Conservation (phyloP, 2,113 vertebrate species). For the Setophaga coronata region DNA sequence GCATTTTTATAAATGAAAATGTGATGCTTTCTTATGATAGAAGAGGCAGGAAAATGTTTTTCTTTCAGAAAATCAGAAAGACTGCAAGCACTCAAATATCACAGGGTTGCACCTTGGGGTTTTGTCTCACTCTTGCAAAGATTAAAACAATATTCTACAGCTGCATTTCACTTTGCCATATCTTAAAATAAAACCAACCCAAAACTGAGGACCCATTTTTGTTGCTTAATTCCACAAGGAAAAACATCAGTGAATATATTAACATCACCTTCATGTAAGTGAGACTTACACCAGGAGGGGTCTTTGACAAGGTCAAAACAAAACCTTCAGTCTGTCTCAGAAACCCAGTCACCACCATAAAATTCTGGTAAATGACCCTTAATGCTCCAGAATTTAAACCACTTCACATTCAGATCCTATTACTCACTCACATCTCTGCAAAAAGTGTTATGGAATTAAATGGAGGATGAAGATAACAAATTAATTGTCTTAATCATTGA, state of each 20-base stretch:
- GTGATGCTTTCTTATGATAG: neutral
- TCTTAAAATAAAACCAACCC: neutral
- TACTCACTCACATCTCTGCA: neutral
- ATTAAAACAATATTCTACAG: neutral
- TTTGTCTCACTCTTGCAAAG: neutral
- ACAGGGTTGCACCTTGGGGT: neutral
- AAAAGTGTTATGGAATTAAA: neutral
- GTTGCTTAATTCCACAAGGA: neutral
- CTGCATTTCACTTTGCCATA: neutral
- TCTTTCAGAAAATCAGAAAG: neutral
- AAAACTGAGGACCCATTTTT: neutral
- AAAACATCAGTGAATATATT: neutral
- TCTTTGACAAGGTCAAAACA: neutral
- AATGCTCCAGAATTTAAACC: neutral
- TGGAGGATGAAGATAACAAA: neutral
- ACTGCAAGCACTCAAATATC: neutral
- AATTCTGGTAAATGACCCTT: neutral
- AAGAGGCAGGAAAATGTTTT: neutral
- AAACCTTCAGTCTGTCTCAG: neutral
- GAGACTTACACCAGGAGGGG: neutral
- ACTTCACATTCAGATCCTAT: neutral
- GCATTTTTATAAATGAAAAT: slow-evolving; percentile 21
- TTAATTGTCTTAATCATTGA: neutral
- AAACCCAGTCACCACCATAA: neutral
- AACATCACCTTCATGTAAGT: neutral